Evolutionary conservation across 2,797 vertebrate genomes (phyloP).

Genomic region (Lateolabrax maculatus): DNA sequence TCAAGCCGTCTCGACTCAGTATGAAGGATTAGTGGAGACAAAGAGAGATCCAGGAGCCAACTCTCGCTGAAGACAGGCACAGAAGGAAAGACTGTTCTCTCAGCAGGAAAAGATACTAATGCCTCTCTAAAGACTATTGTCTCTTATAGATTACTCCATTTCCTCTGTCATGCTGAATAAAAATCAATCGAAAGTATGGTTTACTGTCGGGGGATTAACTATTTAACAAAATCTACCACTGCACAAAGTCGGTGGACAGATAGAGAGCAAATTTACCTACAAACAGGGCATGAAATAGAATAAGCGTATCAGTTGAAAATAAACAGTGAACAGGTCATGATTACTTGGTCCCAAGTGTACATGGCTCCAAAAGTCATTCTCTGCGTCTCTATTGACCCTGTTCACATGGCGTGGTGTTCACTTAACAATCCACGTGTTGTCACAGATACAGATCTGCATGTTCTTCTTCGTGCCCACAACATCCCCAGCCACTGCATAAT

Average conservation of each 20-base stretch:
- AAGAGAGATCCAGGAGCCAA: constrained; percentile 56
- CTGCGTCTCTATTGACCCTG: constrained; percentile 16
- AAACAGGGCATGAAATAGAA: neutral
- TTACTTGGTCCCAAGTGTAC: neutral
- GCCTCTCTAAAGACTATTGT: constrained; percentile 60
- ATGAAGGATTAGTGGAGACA: constrained; percentile 74
- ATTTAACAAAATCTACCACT: constrained; percentile 45
- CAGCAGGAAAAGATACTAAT: constrained; percentile 67
- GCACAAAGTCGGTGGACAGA: constrained; percentile 5
- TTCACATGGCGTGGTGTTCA: constrained; percentile 23
- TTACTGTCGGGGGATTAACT: constrained; percentile 51
- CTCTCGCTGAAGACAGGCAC: constrained; percentile 45
- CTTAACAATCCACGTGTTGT: constrained; percentile 39
- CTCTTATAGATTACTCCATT: constrained; percentile 53
- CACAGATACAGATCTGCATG: constrained; percentile 46
- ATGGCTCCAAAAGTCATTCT: constrained; percentile 11
- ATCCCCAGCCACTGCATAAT: constrained; percentile 58
- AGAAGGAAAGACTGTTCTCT: constrained; percentile 54
- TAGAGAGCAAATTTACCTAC: constrained; percentile 1
- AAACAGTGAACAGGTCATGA: constrained; percentile 4
- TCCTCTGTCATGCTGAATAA: constrained; percentile 49
- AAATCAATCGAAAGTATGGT: constrained; percentile 34
- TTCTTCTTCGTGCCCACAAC: constrained; percentile 32
- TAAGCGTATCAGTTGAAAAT: constrained; percentile 1
- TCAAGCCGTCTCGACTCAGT: constrained; percentile 35